A percentile compares a stretch with the other conserved stretches of the same genome.
Evolutionary conservation across 2,113 vertebrate species (phyloP).

Genomic region (Mohoua ochrocephala): DNA sequence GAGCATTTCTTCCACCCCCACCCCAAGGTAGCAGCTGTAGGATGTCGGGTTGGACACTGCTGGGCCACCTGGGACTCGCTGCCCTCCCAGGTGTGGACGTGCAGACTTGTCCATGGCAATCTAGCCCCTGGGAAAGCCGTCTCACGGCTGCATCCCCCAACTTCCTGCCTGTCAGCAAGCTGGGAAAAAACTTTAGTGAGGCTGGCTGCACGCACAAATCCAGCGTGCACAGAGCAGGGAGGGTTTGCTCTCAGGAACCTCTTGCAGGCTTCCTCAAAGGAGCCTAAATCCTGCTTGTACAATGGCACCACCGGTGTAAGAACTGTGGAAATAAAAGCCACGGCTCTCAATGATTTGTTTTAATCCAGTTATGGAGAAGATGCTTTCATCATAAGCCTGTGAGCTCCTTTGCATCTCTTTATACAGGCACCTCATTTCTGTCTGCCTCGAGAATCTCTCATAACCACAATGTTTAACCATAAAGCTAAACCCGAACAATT

Average conservation of each 20-base stretch:
- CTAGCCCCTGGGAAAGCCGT: not conserved
- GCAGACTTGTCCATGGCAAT: not conserved
- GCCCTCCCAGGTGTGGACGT: slow-evolving; percentile 42
- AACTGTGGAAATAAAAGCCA: not conserved
- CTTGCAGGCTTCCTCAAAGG: not conserved
- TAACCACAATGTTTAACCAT: not conserved
- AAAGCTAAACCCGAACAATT: not conserved
- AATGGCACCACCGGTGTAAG: not conserved
- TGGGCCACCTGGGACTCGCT: not conserved
- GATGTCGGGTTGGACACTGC: not conserved
- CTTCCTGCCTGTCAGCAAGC: slow-evolving; percentile 40
- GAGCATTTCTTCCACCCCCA: not conserved
- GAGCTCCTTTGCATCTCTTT: not conserved
- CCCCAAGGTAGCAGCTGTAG: slow-evolving; percentile 9
- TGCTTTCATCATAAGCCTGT: not conserved
- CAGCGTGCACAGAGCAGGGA: not conserved
- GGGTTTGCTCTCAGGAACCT: not conserved
- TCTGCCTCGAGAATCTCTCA: not conserved
- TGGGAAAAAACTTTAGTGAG: not conserved
- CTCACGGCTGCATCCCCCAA: not conserved
- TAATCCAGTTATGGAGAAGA: not conserved
- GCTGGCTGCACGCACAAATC: not conserved
- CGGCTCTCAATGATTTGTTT: not conserved
- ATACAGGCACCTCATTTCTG: not conserved
- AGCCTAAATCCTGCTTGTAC: not conserved